A percentile compares a stretch with the other conserved stretches of the same genome.
Evolutionary conservation across 2,113 vertebrate genomes (phyloP).

Genomic region (Macquaria ambigua): DNA sequence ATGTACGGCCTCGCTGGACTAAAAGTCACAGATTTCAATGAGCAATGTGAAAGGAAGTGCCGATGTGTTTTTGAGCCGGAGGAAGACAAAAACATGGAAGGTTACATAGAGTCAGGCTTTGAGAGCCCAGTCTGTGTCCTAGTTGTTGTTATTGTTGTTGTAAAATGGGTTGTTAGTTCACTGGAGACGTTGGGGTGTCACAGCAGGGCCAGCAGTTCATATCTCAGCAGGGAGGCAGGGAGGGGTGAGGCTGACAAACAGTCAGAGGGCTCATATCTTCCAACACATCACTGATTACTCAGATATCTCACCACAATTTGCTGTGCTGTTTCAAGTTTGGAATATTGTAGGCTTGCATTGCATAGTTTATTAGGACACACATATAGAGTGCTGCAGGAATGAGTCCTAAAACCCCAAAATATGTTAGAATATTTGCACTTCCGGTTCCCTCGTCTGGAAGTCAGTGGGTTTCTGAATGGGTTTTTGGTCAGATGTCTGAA

Average conservation of each 20-base stretch:
- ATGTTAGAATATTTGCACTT: too few species aligned
- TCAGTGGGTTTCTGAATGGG: too few species aligned
- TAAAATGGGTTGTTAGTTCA: slow-evolving; percentile 49
- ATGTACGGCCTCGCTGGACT: background rate
- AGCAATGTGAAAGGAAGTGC: slow-evolving; percentile 1
- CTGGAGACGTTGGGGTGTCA: slow-evolving; percentile 39
- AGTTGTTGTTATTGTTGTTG: slow-evolving; percentile 55
- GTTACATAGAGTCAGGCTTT: background rate
- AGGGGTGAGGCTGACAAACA: slow-evolving; percentile 30
- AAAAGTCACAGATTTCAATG: background rate
- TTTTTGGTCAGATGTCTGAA: too few species aligned
- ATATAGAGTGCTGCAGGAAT: background rate
- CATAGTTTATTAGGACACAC: background rate
- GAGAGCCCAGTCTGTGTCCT: slow-evolving; percentile 18
- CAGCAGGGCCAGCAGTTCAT: slow-evolving; percentile 67
- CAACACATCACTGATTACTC: slow-evolving; percentile 1
- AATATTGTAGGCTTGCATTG: background rate
- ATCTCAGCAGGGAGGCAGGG: slow-evolving; percentile 64
- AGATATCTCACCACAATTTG: slow-evolving; percentile 3
- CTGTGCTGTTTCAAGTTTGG: background rate
- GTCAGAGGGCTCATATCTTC: slow-evolving; percentile 9
- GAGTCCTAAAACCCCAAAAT: too few species aligned
- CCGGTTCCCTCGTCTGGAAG: too few species aligned
- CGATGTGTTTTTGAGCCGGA: background rate
- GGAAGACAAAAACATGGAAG: slow-evolving; percentile 14